phyloP scores from a whole-genome alignment of 2,888 invertebrate genomes.

The Acrobasis repandana region DNA sequence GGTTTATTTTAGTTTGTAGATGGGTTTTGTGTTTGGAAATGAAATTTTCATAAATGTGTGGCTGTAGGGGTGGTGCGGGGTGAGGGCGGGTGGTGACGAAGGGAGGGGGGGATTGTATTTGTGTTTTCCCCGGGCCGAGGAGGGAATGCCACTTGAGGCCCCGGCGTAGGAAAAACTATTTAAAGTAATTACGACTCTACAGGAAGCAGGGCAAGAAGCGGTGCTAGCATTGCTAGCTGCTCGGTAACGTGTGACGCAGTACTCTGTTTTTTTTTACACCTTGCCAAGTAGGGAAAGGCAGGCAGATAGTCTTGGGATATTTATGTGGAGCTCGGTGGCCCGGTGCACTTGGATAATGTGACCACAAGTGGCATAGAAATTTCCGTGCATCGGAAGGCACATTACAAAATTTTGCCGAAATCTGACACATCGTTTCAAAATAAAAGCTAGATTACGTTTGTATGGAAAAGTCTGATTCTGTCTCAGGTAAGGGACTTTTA shows the following conservation, averaged over 20 bases:
- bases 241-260: not conserved
- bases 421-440: too few species aligned
- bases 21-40: constrained; percentile 66
- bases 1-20: constrained; percentile 67
- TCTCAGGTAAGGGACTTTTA: too few species aligned
- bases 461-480: too few species aligned
- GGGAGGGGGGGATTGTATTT: constrained; percentile 52
- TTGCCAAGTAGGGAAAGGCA: not conserved
- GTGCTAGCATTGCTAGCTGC: constrained; percentile 10
- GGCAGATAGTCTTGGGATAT: not conserved
- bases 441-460: too few species aligned
- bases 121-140: constrained; percentile 69
- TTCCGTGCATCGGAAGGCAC: too few species aligned
- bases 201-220: constrained; percentile 21
- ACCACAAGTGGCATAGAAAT: too few species aligned
- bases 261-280: not conserved
- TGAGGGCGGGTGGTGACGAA: constrained; percentile 34
- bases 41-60: constrained; percentile 78
- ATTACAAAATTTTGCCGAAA: too few species aligned
- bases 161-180: constrained; percentile 69
- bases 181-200: constrained; percentile 64
- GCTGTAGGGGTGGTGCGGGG: constrained; percentile 36
- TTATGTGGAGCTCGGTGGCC: too few species aligned
- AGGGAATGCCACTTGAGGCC: constrained; percentile 61
- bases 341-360: too few species aligned